Evolutionary conservation across 2,113 vertebrate species (phyloP), one percentile per base, ranked within the genome.

Genomic region (Tyrannus savana): DNA sequence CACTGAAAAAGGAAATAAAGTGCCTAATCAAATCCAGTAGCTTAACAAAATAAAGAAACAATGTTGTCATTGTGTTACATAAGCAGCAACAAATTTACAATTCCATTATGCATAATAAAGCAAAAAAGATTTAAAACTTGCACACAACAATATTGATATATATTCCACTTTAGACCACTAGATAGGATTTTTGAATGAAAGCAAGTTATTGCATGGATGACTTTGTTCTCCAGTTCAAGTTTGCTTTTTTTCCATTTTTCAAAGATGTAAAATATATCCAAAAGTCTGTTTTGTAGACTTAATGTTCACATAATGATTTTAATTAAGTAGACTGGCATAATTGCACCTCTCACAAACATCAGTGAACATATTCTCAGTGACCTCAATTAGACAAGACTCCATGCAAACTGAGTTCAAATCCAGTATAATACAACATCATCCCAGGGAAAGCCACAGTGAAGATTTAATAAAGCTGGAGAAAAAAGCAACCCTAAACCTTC

Each of bases 91-190:
- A 1, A 83, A 66, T n/a, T 46, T 56, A 42, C 4, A 79, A 50
- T 39, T 69, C 19, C 18, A 19, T 53, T 49, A 52, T 2, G 87
- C 2, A 42, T 50, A 55, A 59, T 23, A 42, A 62, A 41, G 7
- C 1, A 19, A 50, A 39, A 5, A 12, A 17, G 41, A 12, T 44
- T 3, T 14, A 6, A 12, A 28, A 7, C 3, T 1, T 3, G 2
- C 22, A 39, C 11, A 21, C 12, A 39, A 73, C 3, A 25, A 14
- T 64, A 23, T 50, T 56, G 5, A 1, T 44, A 62, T 5, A 4
- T 44, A 49, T 33, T 53, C 22, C 31, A 69, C 27, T 64, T 64
- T 3, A 68, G 14, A 71, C 7, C 16, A 55, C 27, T 22, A 42
- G 33, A 50, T 6, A 58, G 9, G 16, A 22, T 60, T 79, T 78